These are phyloP conservation scores for Puntigrus tetrazona DNA, from an alignment of 2,113 vertebrate species.

Conservation along the genomic window DNA sequence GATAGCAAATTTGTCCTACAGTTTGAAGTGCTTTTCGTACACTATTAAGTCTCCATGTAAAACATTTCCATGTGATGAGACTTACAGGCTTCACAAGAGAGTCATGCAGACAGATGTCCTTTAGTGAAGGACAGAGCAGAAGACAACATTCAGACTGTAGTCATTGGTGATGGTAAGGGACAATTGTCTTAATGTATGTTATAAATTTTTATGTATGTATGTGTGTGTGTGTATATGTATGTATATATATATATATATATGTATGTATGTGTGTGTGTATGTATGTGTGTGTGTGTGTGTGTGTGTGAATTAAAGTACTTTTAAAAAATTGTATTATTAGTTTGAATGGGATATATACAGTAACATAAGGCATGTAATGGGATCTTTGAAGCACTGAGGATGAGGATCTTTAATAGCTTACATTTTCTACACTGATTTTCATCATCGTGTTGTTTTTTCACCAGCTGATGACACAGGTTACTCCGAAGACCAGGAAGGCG, in stretches of 20 bases:
- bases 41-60: too few relatives aligned
- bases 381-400: background rate
- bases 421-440: background rate
- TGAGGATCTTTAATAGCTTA: background rate
- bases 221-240: too few relatives aligned
- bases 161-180: background rate
- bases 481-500: background rate
- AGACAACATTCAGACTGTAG: background rate
- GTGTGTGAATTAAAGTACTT: too few relatives aligned
- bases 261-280: too few relatives aligned
- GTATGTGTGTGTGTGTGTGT: too few relatives aligned
- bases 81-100: background rate
- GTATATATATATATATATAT: too few relatives aligned
- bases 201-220: too few relatives aligned
- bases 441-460: background rate
- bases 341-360: background rate
- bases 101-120: background rate
- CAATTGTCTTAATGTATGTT: too few relatives aligned
- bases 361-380: background rate
- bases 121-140: background rate
- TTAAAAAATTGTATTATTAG: too few relatives aligned
- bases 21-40: background rate
- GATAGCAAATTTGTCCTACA: background rate
- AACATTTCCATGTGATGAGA: background rate
- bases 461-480: background rate